A percentile compares a stretch with the other conserved stretches of the same genome.
phyloP scores from a whole-genome alignment of 2,797 vertebrate species.

The Avahi laniger region DNA sequence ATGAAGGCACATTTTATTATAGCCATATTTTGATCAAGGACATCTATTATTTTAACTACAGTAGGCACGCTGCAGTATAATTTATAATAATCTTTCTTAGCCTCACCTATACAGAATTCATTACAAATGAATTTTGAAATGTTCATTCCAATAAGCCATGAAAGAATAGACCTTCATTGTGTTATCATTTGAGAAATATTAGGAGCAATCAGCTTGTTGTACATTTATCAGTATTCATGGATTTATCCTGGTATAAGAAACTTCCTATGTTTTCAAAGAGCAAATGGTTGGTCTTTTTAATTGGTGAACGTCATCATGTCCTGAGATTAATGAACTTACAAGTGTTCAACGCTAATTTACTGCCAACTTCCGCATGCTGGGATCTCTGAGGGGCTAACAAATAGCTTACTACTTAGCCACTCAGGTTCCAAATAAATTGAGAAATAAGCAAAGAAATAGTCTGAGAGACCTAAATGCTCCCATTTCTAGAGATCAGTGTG shows the following conservation, averaged over 20 bases:
- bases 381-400: not conserved
- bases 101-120: conserved; percentile 27
- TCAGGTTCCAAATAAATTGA: not conserved
- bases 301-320: not conserved
- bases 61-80: not conserved
- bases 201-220: not conserved
- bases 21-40: conserved; percentile 50
- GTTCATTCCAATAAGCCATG: conserved; percentile 37
- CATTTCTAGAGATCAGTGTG: not conserved
- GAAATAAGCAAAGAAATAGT: not conserved
- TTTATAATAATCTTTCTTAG: conserved; percentile 47
- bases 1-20: conserved; percentile 54
- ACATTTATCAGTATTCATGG: not conserved
- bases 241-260: not conserved
- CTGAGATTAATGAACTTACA: not conserved
- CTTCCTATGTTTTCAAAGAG: not conserved
- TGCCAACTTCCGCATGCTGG: not conserved
- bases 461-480: not conserved
- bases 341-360: not conserved
- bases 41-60: conserved; percentile 63
- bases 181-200: conserved; percentile 47
- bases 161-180: not conserved
- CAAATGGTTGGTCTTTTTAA: not conserved
- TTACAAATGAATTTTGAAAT: conserved; percentile 63
- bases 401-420: not conserved